phyloP scores from a whole-genome alignment of 2,888 invertebrate species.

The Acleris sparsana region DNA sequence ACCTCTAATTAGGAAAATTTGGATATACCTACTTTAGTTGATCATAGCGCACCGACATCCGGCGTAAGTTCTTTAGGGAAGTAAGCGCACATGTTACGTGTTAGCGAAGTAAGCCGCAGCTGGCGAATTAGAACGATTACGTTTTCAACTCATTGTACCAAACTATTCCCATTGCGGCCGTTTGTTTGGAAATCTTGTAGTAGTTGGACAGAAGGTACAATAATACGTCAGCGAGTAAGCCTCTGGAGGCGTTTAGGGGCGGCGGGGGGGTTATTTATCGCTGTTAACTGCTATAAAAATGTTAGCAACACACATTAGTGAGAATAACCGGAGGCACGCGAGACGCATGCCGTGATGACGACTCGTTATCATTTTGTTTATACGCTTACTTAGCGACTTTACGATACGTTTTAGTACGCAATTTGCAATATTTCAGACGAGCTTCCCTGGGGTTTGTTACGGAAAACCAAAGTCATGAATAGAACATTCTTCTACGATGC shows the following conservation, averaged over 20 bases:
- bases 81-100: constrained; percentile 14
- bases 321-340: constrained; percentile 48
- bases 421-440: constrained; percentile 14
- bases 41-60: not conserved
- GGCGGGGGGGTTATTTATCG: constrained; percentile 31
- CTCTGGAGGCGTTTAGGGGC: constrained; percentile 45
- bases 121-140: constrained; percentile 30
- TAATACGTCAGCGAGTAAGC: constrained; percentile 58
- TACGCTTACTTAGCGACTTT: constrained; percentile 21
- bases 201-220: constrained; percentile 35
- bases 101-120: constrained; percentile 21
- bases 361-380: constrained; percentile 22
- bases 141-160: constrained; percentile 29
- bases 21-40: not conserved
- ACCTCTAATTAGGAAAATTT: too few relatives aligned
- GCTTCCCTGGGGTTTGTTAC: constrained; percentile 4
- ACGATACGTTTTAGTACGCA: constrained; percentile 16
- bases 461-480: not conserved
- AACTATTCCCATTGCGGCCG: constrained; percentile 40
- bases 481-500: not conserved
- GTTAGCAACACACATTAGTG: constrained; percentile 37
- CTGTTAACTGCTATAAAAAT: constrained; percentile 39
- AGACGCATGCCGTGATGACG: constrained; percentile 56
- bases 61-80: constrained; percentile 4
- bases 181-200: constrained; percentile 46